These are phyloP conservation scores for western clawed frog (Xenopus tropicalis) DNA, from an alignment of 2,113 vertebrate genomes.

Conservation along the genomic window UCB_Xtro_10.0 CM004447.2:117385501-117386000, in stretches of 20 bases:
- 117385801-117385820: slow-evolving; percentile 30
- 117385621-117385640: background rate
- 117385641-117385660: no score
- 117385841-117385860: background rate
- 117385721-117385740: no score
- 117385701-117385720: no score
- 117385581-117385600: slow-evolving; percentile 3
- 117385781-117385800: slow-evolving; percentile 26
- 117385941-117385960: no score
- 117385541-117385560: background rate
- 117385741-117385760: background rate
- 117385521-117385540: background rate
- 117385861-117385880: no score
- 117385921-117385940: no score
- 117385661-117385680: no score
- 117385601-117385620: background rate
- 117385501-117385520: slow-evolving; percentile 17
- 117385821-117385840: slow-evolving; percentile 7
- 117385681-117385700: no score
- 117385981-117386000: no score
- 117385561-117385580: background rate
- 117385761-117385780: slow-evolving; percentile 9
- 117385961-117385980: no score
- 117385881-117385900: no score
- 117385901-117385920: no score